Conservation (phyloP, 2,888 invertebrate species). For the Odontothrips loti region DNA sequence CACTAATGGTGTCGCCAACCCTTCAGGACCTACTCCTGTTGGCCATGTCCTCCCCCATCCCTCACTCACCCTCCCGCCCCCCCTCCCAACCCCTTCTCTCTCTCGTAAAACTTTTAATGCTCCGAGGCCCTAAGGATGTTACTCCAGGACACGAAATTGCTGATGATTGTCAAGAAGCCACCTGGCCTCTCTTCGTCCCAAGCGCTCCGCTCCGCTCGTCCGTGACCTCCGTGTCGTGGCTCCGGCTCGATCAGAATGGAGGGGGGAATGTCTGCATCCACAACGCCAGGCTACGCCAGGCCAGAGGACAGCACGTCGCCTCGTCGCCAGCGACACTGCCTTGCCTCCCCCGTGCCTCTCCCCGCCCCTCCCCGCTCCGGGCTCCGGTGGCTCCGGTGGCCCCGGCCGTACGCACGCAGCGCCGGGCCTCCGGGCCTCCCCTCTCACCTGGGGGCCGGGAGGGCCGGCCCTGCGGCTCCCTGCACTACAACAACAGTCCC, state of each 20-base stretch:
- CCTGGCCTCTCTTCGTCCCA: background rate
- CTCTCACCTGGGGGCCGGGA: no score
- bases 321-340: background rate
- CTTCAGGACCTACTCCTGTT: background rate
- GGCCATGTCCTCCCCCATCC: background rate
- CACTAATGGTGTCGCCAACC: conserved; percentile 13
- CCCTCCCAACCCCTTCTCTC: background rate
- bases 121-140: conserved; percentile 6
- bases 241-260: background rate
- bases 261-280: no score
- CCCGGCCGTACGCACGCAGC: background rate
- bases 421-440: no score
- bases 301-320: no score
- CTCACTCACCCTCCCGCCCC: background rate
- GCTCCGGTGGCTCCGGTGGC: background rate
- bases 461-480: no score
- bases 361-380: background rate
- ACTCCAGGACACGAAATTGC: background rate
- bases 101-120: conserved; percentile 16
- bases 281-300: no score
- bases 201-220: background rate
- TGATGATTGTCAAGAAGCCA: background rate
- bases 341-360: background rate
- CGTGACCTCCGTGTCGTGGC: background rate
- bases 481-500: no score